phyloP scores from a whole-genome alignment of 2,113 vertebrate genomes.

The Silurus asotus region DNA sequence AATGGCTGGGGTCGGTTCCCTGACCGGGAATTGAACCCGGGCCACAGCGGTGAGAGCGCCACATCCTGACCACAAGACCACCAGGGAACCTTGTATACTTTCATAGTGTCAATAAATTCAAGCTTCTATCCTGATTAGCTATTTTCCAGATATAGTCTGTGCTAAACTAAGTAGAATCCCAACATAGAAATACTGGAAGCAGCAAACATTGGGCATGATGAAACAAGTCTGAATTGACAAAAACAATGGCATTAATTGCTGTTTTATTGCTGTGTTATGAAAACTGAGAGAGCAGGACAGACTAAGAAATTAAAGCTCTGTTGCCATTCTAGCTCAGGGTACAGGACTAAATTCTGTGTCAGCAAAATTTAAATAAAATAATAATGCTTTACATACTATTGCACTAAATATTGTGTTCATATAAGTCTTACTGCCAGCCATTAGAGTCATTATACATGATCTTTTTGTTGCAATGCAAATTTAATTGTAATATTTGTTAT shows the following conservation, averaged over 20 bases:
- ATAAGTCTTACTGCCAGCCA: constrained; percentile 18
- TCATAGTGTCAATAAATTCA: background rate
- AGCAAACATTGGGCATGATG: background rate
- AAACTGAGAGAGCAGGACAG: background rate
- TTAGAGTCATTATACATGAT: background rate
- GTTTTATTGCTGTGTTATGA: background rate
- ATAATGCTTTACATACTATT: background rate
- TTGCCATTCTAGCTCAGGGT: background rate
- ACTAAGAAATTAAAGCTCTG: background rate
- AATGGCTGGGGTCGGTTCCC: too few relatives aligned
- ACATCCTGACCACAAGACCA: too few relatives aligned
- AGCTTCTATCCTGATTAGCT: background rate
- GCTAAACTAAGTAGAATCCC: background rate
- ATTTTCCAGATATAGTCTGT: background rate
- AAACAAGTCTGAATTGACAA: background rate
- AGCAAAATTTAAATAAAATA: background rate
- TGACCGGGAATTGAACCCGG: too few relatives aligned
- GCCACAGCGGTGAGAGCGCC: too few relatives aligned
- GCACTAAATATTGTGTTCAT: background rate
- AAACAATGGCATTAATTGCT: background rate
- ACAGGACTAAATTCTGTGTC: background rate
- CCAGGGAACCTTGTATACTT: too few relatives aligned
- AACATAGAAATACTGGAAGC: background rate
- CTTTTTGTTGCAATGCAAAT: background rate
- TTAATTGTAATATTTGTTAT: background rate